These are phyloP conservation scores for Atrichornis clamosus DNA, from an alignment of 2,113 vertebrate genomes.

Conservation along the genomic window DNA sequence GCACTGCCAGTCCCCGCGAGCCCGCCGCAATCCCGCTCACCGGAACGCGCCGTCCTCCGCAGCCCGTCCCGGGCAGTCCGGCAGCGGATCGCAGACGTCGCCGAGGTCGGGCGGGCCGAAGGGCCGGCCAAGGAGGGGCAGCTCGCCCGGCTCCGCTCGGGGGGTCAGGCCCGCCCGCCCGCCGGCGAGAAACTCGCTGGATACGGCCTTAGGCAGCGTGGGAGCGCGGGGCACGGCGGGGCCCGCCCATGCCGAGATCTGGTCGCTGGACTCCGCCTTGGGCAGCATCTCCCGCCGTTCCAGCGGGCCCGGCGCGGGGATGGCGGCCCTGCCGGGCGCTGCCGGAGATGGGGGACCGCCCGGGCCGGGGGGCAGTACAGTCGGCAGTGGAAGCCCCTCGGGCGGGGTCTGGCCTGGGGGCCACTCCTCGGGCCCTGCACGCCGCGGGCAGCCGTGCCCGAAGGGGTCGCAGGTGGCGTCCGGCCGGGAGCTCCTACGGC, in stretches of 20 bases:
- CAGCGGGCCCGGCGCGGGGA: neutral
- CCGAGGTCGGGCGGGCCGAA: neutral
- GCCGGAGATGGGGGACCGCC: neutral
- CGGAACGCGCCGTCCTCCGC: constrained; percentile 56
- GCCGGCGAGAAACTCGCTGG: constrained; percentile 44
- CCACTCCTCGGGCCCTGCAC: neutral
- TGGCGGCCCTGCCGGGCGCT: neutral
- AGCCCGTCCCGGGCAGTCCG: neutral
- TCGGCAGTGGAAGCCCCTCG: neutral
- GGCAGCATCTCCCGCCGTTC: constrained; percentile 32
- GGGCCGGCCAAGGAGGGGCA: neutral
- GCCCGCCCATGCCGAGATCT: neutral
- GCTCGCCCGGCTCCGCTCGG: neutral
- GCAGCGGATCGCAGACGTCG: neutral
- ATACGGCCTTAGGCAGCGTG: constrained; percentile 40
- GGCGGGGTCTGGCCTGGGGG: neutral
- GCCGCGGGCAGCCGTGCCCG: neutral
- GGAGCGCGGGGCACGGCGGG: neutral
- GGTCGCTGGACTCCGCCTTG: constrained; percentile 48
- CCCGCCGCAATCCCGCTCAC: constrained; percentile 40
- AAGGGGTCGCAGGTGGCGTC: constrained; percentile 49
- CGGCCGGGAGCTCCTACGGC: neutral
- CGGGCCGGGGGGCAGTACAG: neutral
- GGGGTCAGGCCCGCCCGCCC: neutral
- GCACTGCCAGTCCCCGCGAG: neutral